Evolutionary conservation across 1,140 invertebrate species (phyloP).

Genomic region (Branchinecta lynchi): DNA sequence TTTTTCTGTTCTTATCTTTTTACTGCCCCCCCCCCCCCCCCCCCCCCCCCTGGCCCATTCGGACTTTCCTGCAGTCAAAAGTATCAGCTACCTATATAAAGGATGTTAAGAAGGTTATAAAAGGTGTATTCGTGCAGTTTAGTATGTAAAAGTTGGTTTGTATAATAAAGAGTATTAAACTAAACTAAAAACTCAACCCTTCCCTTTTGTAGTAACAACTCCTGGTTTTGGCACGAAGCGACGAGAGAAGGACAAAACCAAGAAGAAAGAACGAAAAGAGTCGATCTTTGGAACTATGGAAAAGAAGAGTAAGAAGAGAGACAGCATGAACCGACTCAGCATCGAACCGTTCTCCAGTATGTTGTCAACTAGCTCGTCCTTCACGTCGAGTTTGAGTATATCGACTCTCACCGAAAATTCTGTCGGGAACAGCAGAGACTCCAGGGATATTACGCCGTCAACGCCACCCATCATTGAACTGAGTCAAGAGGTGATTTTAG

Average conservation of each 20-base stretch:
- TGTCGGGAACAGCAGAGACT: background rate
- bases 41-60: no score
- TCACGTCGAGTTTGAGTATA: background rate
- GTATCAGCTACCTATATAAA: no score
- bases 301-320: background rate
- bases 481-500: background rate
- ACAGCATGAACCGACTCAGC: background rate
- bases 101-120: no score
- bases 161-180: no score
- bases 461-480: background rate
- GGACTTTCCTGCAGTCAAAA: no score
- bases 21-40: no score
- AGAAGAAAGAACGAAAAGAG: background rate
- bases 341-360: background rate
- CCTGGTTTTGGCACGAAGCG: background rate
- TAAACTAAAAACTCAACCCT: no score
- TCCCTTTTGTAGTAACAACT: background rate
- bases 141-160: no score
- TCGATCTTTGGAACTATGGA: background rate
- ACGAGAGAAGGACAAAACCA: background rate
- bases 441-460: background rate
- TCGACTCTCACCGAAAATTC: background rate
- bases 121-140: no score
- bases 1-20: no score
- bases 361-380: background rate